These are phyloP conservation scores for Onychostruthus taczanowskii DNA, from an alignment of 2,113 vertebrate species.

Conservation along the genomic window DNA sequence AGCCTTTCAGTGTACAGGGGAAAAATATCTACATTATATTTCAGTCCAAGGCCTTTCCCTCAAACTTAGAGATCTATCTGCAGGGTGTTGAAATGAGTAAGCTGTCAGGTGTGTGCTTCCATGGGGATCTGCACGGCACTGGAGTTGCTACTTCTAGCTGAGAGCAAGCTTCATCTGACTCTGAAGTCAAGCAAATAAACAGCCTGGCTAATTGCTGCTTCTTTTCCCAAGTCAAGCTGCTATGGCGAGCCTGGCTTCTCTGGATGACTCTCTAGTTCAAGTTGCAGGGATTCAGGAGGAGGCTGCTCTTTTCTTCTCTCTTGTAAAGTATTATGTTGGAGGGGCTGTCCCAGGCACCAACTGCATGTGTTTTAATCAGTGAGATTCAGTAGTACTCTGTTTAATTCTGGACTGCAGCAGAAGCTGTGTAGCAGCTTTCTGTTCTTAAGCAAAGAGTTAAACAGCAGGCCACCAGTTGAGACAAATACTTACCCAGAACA, in stretches of 20 bases:
- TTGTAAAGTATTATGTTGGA: background rate
- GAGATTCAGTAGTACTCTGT: background rate
- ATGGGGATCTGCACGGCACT: background rate
- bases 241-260: background rate
- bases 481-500: background rate
- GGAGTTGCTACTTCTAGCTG: background rate
- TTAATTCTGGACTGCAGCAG: background rate
- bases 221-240: background rate
- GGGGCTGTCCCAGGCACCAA: background rate
- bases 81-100: background rate
- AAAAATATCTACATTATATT: fast-evolving
- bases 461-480: background rate
- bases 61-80: background rate
- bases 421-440: background rate
- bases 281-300: background rate
- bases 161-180: background rate
- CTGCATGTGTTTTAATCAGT: background rate
- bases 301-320: background rate
- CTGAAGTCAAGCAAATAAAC: background rate
- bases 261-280: background rate
- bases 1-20: background rate
- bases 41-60: background rate
- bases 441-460: background rate
- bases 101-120: background rate
- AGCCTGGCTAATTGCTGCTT: background rate